Percentiles rank a stretch among this genome's conserved stretches.
Evolutionary conservation across 2,888 invertebrate species (phyloP).

Genomic region (Halictus ligatus): DNA sequence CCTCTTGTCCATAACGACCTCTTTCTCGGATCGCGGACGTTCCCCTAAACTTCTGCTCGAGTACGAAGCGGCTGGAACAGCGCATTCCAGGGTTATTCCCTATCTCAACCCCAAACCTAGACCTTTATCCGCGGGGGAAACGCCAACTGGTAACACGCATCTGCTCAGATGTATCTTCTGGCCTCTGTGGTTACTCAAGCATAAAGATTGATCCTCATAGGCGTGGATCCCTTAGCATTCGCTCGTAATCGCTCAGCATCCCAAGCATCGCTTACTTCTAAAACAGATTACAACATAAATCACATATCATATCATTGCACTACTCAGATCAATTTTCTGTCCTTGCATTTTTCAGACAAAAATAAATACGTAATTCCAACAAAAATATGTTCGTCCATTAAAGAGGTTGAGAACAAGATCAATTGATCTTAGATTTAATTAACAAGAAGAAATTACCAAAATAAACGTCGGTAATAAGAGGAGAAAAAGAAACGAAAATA

Average conservation of each 20-base stretch:
- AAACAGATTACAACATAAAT: background rate
- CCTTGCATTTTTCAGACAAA: too few relatives aligned
- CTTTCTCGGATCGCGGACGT: background rate
- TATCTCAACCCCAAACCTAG: background rate
- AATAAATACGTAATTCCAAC: too few relatives aligned
- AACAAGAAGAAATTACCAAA: too few relatives aligned
- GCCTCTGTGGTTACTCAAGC: background rate
- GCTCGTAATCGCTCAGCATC: background rate
- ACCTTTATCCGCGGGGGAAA: background rate
- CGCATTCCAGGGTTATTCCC: conserved; percentile 5
- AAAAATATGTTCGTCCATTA: too few relatives aligned
- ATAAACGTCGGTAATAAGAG: too few relatives aligned
- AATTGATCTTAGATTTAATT: too few relatives aligned
- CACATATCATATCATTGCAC: too few relatives aligned
- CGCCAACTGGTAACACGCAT: background rate
- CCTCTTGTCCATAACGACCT: conserved; percentile 13
- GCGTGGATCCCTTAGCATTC: background rate
- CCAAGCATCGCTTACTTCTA: background rate
- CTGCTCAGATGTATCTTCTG: background rate
- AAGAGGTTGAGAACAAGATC: too few relatives aligned
- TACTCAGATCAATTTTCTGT: too few relatives aligned
- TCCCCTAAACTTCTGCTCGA: conserved; percentile 5
- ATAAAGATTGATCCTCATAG: background rate
- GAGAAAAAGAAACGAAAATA: too few relatives aligned
- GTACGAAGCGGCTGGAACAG: conserved; percentile 5